Evolutionary conservation across 1,140 invertebrate genomes (phyloP).

Genomic region (Spodoptera frugiperda): DNA sequence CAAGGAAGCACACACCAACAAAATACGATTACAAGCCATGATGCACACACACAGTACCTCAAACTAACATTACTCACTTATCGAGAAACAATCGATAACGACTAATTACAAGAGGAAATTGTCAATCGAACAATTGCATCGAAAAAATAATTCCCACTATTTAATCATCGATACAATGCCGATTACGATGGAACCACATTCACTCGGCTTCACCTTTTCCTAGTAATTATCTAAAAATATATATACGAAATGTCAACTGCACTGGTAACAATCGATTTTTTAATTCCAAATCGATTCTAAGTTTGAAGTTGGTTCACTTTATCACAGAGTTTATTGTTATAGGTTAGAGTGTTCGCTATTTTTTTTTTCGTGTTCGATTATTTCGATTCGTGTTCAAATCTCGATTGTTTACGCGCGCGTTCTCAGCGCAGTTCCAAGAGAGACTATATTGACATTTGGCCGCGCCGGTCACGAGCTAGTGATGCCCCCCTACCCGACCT

Average conservation of each 20-base stretch:
- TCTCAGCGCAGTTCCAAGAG: conserved; percentile 12
- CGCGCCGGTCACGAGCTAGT: conserved; percentile 40
- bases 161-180: conserved; percentile 37
- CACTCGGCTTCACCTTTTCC: conserved; percentile 40
- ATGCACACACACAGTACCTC: conserved; percentile 46
- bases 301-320: conserved; percentile 35
- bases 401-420: conserved; percentile 33
- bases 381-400: conserved; percentile 30
- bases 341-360: conserved; percentile 1
- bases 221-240: conserved; percentile 25
- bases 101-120: conserved; percentile 34
- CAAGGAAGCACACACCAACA: conserved; percentile 59
- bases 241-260: conserved; percentile 25
- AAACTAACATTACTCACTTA: conserved; percentile 39
- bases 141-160: conserved; percentile 32
- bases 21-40: conserved; percentile 61
- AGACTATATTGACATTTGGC: conserved; percentile 49
- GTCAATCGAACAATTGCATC: conserved; percentile 18
- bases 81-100: conserved; percentile 15
- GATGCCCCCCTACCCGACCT: conserved; percentile 42
- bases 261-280: conserved; percentile 16
- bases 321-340: conserved; percentile 19
- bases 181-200: conserved; percentile 37
- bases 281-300: neutral
- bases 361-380: conserved; percentile 39